Evolutionary conservation across 1,140 invertebrate genomes (phyloP), one percentile per base, ranked within the genome.

Genomic region (Papilio glaucus): DNA sequence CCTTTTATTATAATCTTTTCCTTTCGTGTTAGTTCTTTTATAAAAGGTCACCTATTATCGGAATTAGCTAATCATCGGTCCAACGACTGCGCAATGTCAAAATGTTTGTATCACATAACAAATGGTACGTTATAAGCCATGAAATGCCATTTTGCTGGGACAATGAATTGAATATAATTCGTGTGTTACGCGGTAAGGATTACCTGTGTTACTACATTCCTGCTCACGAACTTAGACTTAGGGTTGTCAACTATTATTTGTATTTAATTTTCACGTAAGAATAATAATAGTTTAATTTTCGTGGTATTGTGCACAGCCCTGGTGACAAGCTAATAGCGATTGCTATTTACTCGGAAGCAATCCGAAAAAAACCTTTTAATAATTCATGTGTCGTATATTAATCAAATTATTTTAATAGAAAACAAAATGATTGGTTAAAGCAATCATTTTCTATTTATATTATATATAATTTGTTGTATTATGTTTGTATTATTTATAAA

Each of bases 61-160:
- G 29, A 33, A 6, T 2, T 33, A 33, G 6, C 29, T 33, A 33
- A 33, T 6, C 6, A 21, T 21, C 18, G 18, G 45, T 0, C 45
- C 18, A 49, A 21, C 5, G 39, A 41, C 0, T 41, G 39, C 1
- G 45, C 18, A 49, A 21, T 9, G 15, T 49, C 45, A 49, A 49
- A 49, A 49, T 49, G 45, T 49, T 49, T 18, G 18, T 49, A 49
- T 49, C 15, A 49, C 45, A 49, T 49, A 49, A 49, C 45, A 21
- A 49, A 8, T 18, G 42, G 13, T 49, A 9, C 3, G 18, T 49
- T 12, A 41, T n/a, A 13, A 49, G 7, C 45, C n/a, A 49, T 49
- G 45, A 49, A 49, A 49, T 49, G 45, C 45, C 45, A 10, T 15
- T 18, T 21, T 18, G 9, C 8, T 41, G 45, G 39, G 49, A 57